Conservation (phyloP, 2,113 vertebrate genomes). For the Macaca fascicularis region T2T-MFA8v1.1 NC_088380.1:96772501-96773000, state of each 20-base stretch:
- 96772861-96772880: conserved; percentile 62
- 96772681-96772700: background rate
- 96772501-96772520: background rate
- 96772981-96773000: conserved; percentile 36
- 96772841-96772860: conserved; percentile 27
- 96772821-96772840: conserved; percentile 50
- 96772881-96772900: conserved; percentile 34
- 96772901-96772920: conserved; percentile 64
- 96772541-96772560: background rate
- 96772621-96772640: background rate
- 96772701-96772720: background rate
- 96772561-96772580: background rate
- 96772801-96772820: conserved; percentile 11
- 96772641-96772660: background rate
- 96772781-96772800: conserved; percentile 55
- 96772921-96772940: background rate
- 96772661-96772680: background rate
- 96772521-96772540: conserved; percentile 15
- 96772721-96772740: background rate
- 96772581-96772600: background rate
- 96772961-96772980: conserved; percentile 37
- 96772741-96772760: conserved; percentile 21
- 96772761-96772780: conserved; percentile 32
- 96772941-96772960: conserved; percentile 14
- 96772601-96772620: background rate